Conservation (phyloP, 1,140 invertebrate genomes). For the Riptortus pedestris region DNA sequence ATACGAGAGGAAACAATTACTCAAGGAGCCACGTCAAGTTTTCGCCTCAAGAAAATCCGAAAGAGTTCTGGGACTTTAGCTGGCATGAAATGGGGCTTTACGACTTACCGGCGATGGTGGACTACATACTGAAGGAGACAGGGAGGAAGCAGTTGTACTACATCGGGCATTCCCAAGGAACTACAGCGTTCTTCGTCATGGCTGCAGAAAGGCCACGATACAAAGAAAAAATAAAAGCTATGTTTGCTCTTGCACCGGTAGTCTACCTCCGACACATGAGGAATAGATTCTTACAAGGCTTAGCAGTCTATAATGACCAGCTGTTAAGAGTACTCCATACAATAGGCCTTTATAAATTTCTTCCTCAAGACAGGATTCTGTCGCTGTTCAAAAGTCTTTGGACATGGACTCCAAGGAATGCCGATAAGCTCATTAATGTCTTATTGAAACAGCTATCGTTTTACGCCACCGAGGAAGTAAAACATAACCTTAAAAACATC, state of each 20-base stretch:
- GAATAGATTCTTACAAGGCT: neutral
- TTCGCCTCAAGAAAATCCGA: slow-evolving; percentile 1
- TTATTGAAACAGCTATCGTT: neutral
- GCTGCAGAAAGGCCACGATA: slow-evolving; percentile 42
- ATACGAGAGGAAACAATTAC: slow-evolving; percentile 37
- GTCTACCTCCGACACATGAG: slow-evolving; percentile 33
- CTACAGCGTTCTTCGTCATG: slow-evolving; percentile 44
- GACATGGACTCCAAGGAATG: neutral
- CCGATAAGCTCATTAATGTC: neutral
- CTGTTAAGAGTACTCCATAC: neutral
- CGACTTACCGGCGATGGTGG: slow-evolving; percentile 65
- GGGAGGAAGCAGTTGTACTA: slow-evolving; percentile 50
- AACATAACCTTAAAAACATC: neutral
- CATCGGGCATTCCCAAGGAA: slow-evolving; percentile 57
- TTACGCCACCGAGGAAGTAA: neutral
- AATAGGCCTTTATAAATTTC: neutral
- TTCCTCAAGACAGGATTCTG: neutral
- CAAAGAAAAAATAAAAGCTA: slow-evolving; percentile 40
- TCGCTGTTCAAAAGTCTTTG: neutral
- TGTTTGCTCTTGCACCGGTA: slow-evolving; percentile 43
- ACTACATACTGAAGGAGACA: slow-evolving; percentile 54
- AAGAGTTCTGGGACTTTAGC: slow-evolving; percentile 36
- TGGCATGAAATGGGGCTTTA: slow-evolving; percentile 68
- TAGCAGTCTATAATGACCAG: neutral
- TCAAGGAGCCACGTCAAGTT: slow-evolving; percentile 2